Evolutionary conservation across 2,113 vertebrate species (phyloP), one percentile per base, ranked within the genome.

Genomic region (Corvus cornix): DNA sequence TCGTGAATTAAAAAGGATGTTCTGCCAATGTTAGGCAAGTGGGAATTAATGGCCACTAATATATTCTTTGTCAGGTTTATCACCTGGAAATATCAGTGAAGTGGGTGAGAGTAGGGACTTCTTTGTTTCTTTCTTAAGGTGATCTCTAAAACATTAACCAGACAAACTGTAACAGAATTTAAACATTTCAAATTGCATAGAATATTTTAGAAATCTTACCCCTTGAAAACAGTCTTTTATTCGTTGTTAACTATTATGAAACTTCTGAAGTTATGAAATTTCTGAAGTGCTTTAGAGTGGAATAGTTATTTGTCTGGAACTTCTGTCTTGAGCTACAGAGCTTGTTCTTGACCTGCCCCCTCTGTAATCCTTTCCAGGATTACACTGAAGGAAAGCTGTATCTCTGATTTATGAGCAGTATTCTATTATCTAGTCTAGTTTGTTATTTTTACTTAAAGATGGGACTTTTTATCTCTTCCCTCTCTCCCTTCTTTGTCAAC

Each of bases 61-160:
- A 59, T 11, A 85, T 83, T 89, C 84, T 87, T 87, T 94, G 81
- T 95, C 87, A 83, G 70, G 39, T 92, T 93, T 96, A 87, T 95
- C 85, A 82, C 75, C 46, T 63, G 44, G 55, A 88, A 63, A 55
- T 89, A 81, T 11, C 79, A 75, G 28, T 78, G 33, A 72, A 93
- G 92, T 80, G 55, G 33, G 14, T 66, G 60, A 84, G 49, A 86
- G 58, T 5, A 44, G 52, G 64, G 64, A 41, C 22, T 84, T 95
- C 94, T 75, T 91, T 87, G 74, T 91, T 87, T 89, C 53, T 63
- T 22, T 70, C 60, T 66, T 66, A 44, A 70, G 10, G 80, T 56
- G 75, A 60, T 75, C 44, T 64, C 3, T 73, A 53, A 89, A 89
- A 37, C 12, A 26, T 66, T 51, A 80, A 49, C 28, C 33, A 53